Percentiles rank a stretch among this genome's conserved stretches.
phyloP scores from a whole-genome alignment of 64 coral and sea anemone genomes.

The Actinia equina region DNA sequence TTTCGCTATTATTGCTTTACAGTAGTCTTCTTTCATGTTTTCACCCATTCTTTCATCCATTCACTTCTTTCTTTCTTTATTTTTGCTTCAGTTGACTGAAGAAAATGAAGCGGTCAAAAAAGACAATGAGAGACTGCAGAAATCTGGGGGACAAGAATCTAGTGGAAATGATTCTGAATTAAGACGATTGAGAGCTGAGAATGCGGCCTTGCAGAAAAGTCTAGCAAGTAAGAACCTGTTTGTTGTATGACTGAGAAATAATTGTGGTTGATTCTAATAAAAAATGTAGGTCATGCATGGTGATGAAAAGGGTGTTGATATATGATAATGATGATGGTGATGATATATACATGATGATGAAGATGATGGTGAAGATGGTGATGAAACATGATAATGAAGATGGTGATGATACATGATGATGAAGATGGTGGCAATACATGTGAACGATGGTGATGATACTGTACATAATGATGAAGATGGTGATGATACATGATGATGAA shows the following conservation, averaged over 20 bases:
- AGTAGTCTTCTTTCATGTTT: neutral
- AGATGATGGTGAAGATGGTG: too few relatives aligned
- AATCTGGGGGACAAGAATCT: conserved; percentile 31
- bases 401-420: too few relatives aligned
- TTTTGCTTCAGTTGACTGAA: conserved; percentile 61
- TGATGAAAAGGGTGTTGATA: too few relatives aligned
- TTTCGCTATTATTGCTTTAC: neutral
- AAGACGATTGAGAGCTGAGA: conserved; percentile 85
- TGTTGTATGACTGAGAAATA: neutral
- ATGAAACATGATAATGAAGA: too few relatives aligned
- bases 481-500: neutral
- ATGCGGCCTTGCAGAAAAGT: conserved; percentile 89
- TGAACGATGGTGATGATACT: too few relatives aligned
- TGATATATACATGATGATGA: too few relatives aligned
- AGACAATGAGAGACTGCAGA: conserved; percentile 47
- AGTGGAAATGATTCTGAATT: conserved; percentile 66
- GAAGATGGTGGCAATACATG: too few relatives aligned
- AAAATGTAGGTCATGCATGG: too few relatives aligned
- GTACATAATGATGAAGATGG: neutral
- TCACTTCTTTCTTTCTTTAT: neutral
- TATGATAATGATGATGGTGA: too few relatives aligned
- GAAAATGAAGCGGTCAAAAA: conserved; percentile 59
- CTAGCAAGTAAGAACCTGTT: conserved; percentile 56
- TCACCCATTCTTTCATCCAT: neutral
- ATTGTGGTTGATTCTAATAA: too few relatives aligned